Evolutionary conservation across 2,797 vertebrate species (phyloP), one percentile per base, ranked within the genome.

Genomic region (Hippopotamyrus pictus): DNA sequence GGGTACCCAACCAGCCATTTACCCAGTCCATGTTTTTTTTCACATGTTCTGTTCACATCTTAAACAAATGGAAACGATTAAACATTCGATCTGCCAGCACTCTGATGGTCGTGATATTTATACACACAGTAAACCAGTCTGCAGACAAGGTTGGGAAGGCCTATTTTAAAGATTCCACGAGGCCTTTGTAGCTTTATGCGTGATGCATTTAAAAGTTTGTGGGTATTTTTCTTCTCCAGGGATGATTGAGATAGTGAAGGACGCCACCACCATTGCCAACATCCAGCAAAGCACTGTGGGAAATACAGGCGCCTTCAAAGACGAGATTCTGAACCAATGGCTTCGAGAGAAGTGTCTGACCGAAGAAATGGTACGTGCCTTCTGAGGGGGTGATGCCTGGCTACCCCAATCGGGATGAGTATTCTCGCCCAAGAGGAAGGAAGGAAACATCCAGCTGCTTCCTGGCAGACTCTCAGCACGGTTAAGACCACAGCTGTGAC

Each of bases 201-300:
- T 33, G 41, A 14, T 1, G 2, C 48, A 51, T 6, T 4, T 48
- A 85, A 37, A 22, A 59, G 14, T 57, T 46, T 48, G 6, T 41
- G 57, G 46, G 44, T 48, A 85, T 33, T 89, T 46, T 76, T 62
- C 29, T 33, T 69, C 25, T 59, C 5, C 85, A 99, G 99, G 99
- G 89, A 99, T 99, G 98, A 99, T 99, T 0, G 97, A 99, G 95
- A 99, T 99, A 1, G 99, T 99, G 73, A 99, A 99, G 93, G 98
- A 99, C 3, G 98, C 99, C 91, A 98, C 97, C 22, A 99, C 99
- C 37, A 99, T 99, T 29, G 99, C 99, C 50, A 98, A 99, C 95
- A 99, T 99, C 93, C 99, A 99, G 37, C 98, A 99, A 93, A 99
- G 99, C 48, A 99, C 98, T 0, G 97, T 99, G 59, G 98, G 99